Evolutionary conservation across 2,113 vertebrate genomes (phyloP).

Genomic region (Colius striatus): DNA sequence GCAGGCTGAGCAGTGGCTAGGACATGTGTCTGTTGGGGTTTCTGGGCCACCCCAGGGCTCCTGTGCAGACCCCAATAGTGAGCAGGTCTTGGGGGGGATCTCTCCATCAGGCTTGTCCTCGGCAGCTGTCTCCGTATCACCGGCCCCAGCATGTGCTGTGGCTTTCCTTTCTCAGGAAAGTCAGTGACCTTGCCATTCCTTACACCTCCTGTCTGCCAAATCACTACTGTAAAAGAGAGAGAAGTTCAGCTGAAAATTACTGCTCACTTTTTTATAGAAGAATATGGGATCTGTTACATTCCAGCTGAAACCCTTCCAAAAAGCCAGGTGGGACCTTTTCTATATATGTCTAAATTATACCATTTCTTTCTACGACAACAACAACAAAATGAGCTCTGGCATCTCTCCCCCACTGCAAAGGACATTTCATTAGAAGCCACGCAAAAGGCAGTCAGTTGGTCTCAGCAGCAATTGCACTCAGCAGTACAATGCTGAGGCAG

Average conservation of each 20-base stretch:
- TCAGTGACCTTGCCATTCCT: neutral
- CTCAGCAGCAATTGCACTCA: constrained; percentile 27
- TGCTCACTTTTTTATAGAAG: constrained; percentile 15
- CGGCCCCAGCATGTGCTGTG: fast-evolving
- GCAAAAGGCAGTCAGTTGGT: neutral
- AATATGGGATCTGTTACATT: neutral
- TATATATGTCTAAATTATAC: constrained; percentile 15
- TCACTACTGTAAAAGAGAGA: neutral
- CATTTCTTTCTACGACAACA: neutral
- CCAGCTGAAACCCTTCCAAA: constrained; percentile 49
- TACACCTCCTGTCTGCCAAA: neutral
- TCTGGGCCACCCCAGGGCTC: neutral
- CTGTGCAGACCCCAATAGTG: fast-evolving
- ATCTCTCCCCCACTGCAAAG: neutral
- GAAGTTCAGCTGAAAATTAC: constrained; percentile 29
- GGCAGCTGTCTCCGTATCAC: fast-evolving
- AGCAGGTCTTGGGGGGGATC: neutral
- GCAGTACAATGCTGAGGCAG: neutral
- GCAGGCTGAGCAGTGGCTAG: neutral
- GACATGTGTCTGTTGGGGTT: fast-evolving
- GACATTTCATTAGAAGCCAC: constrained; percentile 28
- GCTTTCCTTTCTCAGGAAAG: neutral
- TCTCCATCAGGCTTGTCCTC: neutral
- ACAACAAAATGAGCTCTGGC: neutral
- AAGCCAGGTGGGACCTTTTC: constrained; percentile 18